phyloP scores from a whole-genome alignment of 2,113 vertebrate genomes.

The Dasyprocta punctata region DNA sequence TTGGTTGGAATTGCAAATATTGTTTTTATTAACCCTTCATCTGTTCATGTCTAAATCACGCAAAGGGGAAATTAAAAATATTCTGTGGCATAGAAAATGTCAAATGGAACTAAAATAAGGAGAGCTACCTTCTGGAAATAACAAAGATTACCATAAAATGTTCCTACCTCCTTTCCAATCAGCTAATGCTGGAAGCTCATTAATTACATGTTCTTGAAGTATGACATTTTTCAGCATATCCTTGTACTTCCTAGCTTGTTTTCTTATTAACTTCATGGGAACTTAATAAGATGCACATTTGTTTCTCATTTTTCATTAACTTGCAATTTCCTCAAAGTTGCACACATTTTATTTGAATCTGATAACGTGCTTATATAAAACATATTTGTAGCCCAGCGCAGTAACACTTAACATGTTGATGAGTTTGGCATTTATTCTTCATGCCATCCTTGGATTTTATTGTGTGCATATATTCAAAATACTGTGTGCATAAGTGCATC shows the following conservation, averaged over 20 bases:
- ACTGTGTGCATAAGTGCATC: not conserved
- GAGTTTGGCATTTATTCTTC: not conserved
- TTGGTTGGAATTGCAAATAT: conserved; percentile 21
- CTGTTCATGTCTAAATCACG: conserved; percentile 53
- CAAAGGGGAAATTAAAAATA: not conserved
- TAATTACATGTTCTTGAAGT: conserved; percentile 15
- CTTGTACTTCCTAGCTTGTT: conserved; percentile 46
- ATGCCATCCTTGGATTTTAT: conserved; percentile 8
- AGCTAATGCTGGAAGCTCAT: conserved; percentile 42
- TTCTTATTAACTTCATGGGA: conserved; percentile 58
- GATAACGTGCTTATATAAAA: conserved; percentile 34
- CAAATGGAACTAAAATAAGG: conserved; percentile 49
- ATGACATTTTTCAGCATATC: not conserved
- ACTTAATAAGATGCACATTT: conserved; percentile 59
- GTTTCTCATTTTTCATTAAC: conserved; percentile 56
- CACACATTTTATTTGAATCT: conserved; percentile 20
- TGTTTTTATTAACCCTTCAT: conserved; percentile 39
- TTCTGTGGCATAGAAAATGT: conserved; percentile 1
- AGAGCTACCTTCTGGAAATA: conserved; percentile 7
- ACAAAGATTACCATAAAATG: conserved; percentile 25
- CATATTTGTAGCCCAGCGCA: not conserved
- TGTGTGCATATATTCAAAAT: not conserved
- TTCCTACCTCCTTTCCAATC: conserved; percentile 31
- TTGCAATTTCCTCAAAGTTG: conserved; percentile 63
- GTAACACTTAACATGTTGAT: conserved; percentile 40